These are phyloP conservation scores for Danionella cerebrum DNA, from an alignment of 2,113 vertebrate genomes.

Conservation along the genomic window DNA sequence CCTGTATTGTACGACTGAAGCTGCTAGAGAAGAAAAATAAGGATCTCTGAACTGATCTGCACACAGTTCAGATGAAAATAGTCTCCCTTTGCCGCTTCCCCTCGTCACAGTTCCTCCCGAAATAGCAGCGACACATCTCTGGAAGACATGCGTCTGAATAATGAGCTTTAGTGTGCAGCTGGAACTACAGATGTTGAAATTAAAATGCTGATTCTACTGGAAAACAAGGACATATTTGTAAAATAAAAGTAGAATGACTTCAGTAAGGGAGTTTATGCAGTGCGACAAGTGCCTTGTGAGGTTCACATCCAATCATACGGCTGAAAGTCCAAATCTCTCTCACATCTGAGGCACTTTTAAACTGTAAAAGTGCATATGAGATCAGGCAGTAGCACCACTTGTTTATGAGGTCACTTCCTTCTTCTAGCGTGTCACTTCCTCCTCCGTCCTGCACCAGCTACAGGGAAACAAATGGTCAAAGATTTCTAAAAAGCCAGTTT, in stretches of 20 bases:
- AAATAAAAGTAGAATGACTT: background rate
- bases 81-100: background rate
- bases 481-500: no score
- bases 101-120: constrained; percentile 6
- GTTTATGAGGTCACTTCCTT: constrained; percentile 80
- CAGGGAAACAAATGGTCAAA: constrained; percentile 11
- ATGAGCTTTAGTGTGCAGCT: background rate
- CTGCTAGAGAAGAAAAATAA: background rate
- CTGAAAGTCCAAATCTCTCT: background rate
- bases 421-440: constrained; percentile 77
- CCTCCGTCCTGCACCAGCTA: constrained; percentile 74
- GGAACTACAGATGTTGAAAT: background rate
- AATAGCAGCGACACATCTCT: constrained; percentile 30
- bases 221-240: background rate
- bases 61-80: background rate
- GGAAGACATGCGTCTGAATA: constrained; percentile 13
- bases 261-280: constrained; percentile 7
- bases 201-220: background rate
- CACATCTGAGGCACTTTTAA: background rate
- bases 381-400: constrained; percentile 94
- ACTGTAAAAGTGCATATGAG: constrained; percentile 74
- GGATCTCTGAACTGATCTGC: background rate
- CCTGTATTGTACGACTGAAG: background rate
- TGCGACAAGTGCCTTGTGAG: constrained; percentile 4
- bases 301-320: background rate